Base-by-base conservation (phyloP, 2,113 vertebrate genomes). In the Porphyrio hochstetteri region DNA sequence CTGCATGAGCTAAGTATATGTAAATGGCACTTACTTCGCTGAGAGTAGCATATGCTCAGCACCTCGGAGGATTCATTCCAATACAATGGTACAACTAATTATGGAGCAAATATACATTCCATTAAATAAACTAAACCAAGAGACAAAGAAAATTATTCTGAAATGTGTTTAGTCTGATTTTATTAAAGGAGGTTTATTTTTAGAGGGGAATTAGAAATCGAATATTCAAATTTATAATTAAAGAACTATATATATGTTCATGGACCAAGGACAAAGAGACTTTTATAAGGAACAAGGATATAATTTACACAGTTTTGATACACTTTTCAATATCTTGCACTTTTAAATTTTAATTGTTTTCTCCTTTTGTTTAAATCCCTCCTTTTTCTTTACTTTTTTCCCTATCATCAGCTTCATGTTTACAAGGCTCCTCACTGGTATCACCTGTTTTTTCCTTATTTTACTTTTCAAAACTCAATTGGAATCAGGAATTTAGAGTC, bases 121-220 rank as follows among this genome's bases (percentile, higher is more conserved):
- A 36, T 78, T 93, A 90, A 95, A 90, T 71, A 90, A 96, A 92
- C 38, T 40, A 63, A 88, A 60, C 55, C 18, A 71, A 61, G 69
- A 93, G 68, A 80, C 27, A 74, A 92, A 86, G 53, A 50, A 90
- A 91, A 88, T 71, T 55, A 69, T 71, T 78, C 50, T 82, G 50
- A 88, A 79, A 65, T 79, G 48, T 7, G 82, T 88, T 92, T 72
- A 21, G 59, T 17, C 48, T 61, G 64, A 42, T 71, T 92, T 90
- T 86, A 82, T 86, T 75, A 81, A 90, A 85, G 63, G 40, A 79
- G n/a, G n/a, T 44, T 55, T 75, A 60, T 63, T 83, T 76, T 88
- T 61, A 68, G 68, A 70, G n/a, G 31, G 25, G 21, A 85, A 44
- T 42, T 83, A 83, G 42, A 90, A 92, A 93, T 61, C 50, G 24